A percentile compares a stretch with the other conserved stretches of the same genome.
phyloP scores from a whole-genome alignment of 2,888 invertebrate species.

The Ophraella communa region DNA sequence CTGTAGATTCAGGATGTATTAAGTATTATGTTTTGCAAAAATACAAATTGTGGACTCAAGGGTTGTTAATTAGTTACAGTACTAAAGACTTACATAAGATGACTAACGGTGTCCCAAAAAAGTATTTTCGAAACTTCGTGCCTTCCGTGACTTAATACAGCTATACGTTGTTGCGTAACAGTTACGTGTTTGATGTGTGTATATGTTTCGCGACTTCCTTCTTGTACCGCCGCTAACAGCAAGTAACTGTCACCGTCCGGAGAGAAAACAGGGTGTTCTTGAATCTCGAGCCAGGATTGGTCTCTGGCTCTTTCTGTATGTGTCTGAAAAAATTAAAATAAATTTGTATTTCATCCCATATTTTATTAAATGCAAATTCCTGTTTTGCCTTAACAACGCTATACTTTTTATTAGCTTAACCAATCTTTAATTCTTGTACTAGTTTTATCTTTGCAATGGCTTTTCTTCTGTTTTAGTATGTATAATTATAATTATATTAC shows the following conservation, averaged over 20 bases:
- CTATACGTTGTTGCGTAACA: constrained; percentile 80
- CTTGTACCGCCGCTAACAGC: constrained; percentile 81
- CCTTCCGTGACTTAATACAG: constrained; percentile 84
- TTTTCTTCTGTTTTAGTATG: no score
- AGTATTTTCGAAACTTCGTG: constrained; percentile 84
- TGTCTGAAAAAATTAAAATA: constrained; percentile 61
- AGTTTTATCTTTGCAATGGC: no score
- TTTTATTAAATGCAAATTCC: no score
- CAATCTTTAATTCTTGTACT: no score
- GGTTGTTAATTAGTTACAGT: no score
- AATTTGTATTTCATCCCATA: background rate
- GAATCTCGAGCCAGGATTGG: constrained; percentile 84
- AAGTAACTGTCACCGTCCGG: constrained; percentile 85
- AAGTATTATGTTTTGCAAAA: no score
- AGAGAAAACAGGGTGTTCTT: constrained; percentile 83
- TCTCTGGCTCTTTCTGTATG: constrained; percentile 85
- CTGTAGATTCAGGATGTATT: no score
- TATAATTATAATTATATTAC: no score
- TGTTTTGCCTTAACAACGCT: no score
- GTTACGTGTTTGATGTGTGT: constrained; percentile 90
- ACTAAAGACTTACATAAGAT: constrained; percentile 76
- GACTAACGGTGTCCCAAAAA: constrained; percentile 84
- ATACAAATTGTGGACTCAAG: no score
- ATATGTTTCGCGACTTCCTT: constrained; percentile 82
- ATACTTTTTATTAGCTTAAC: no score